Base-by-base conservation (phyloP, 2,113 vertebrate species). In the Hippopotamus amphibius region DNA sequence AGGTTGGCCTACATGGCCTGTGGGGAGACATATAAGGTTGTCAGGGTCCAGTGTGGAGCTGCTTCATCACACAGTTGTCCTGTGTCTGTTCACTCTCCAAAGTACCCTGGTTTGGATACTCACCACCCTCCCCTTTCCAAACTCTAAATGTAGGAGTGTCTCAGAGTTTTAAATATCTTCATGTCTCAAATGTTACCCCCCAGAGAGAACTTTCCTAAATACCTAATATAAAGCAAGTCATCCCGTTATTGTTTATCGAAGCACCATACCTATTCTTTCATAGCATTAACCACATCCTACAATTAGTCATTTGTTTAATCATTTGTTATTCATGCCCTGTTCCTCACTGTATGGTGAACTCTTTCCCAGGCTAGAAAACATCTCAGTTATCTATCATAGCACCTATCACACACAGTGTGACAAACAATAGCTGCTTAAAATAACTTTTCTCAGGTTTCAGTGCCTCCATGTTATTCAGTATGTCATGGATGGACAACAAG, bases 381-480 rank as follows among this genome's bases (percentile, higher is more conserved):
- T 24, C 50, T 95, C 59, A 69, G n/a, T 26, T 80, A 24, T 76
- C 71, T 86, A 26, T 61, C 43, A 43, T 3, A 55, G 53, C 28
- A 63, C n/a, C 22, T 68, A 93, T 43, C 46, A 86, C 59, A 68
- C 80, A 87, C 50, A 74, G 55, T 15, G 0, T n/a, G 37, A 81
- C 43, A 93, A 95, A 82, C 13, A 82, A 30, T 5, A 90, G n/a
- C 66, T 82, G 33, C 30, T 76, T 76, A 69, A 95, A 93, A 87
- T 46, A 87, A 87, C 2, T 59, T 80, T 55, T 30, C 66, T 88
- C 59, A 87, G n/a, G 53, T 55, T 61, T 46, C 26, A 85, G 15
- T 30, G n/a, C 4, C 74, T 74, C 50, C 41, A 55, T 48, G 28
- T 17, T 43, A 53, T 50, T 86, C 50, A 90, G 6, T 65, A 28